Conservation (phyloP, 2,797 vertebrate genomes). For the Rhinichthys osculus region DNA sequence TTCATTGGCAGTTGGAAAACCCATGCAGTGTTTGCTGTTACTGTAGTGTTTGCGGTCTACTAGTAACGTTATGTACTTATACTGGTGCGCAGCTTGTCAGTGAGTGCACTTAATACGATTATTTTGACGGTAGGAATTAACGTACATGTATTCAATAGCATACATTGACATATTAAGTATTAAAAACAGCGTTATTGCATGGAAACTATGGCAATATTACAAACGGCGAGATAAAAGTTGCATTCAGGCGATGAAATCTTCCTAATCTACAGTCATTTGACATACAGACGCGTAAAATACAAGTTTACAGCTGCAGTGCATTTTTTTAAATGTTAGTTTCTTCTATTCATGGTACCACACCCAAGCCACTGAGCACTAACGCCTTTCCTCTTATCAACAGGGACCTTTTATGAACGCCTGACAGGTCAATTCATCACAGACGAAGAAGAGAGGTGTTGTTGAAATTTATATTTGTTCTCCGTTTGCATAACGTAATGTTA, state of each 20-base stretch:
- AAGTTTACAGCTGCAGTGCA: background rate
- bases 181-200: background rate
- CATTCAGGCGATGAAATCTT: background rate
- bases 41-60: background rate
- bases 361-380: conserved; percentile 29
- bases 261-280: background rate
- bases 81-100: background rate
- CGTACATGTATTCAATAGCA: background rate
- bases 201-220: background rate
- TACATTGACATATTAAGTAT: background rate
- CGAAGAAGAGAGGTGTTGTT: background rate
- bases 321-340: background rate
- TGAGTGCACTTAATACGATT: background rate
- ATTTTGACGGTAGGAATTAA: background rate
- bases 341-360: background rate
- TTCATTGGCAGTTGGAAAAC: conserved; percentile 68
- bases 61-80: background rate
- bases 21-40: conserved; percentile 21
- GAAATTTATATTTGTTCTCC: background rate
- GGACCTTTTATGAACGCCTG: background rate
- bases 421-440: background rate
- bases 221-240: background rate
- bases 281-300: background rate
- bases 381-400: conserved; percentile 3
- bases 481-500: background rate